Percentiles rank a stretch among this genome's conserved stretches.
These are phyloP conservation scores for Colaptes auratus DNA, from an alignment of 2,113 vertebrate genomes.

Conservation along the genomic window DNA sequence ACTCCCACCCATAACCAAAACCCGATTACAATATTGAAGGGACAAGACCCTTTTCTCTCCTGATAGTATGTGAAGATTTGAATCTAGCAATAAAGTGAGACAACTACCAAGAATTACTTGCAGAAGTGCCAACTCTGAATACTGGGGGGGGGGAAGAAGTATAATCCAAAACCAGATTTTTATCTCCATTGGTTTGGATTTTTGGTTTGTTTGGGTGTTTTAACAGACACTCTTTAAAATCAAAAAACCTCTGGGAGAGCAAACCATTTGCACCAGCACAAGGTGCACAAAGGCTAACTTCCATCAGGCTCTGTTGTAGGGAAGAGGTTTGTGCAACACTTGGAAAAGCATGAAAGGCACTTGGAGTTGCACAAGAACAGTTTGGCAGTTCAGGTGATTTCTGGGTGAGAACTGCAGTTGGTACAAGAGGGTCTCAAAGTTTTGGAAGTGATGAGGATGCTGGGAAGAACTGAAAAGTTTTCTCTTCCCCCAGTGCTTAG, in stretches of 20 bases:
- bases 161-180: not conserved
- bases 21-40: not conserved
- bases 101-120: not conserved
- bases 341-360: not conserved
- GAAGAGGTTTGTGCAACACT: not conserved
- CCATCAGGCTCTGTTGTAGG: not conserved
- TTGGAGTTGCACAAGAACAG: not conserved
- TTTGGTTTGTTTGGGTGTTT: not conserved
- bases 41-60: not conserved
- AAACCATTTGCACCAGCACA: not conserved
- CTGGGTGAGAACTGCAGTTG: fast-evolving
- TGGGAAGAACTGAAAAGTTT: not conserved
- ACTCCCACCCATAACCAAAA: not conserved
- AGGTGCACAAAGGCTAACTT: not conserved
- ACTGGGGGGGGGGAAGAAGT: not conserved
- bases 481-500: not conserved
- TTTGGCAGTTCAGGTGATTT: not conserved
- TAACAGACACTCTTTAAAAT: not conserved
- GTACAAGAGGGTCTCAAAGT: not conserved
- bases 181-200: not conserved
- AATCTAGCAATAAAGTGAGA: not conserved
- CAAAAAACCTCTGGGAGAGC: not conserved
- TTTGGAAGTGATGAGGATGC: not conserved
- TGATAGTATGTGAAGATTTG: not conserved
- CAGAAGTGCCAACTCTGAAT: not conserved